phyloP scores from a whole-genome alignment of 92 coral and sea anemone genomes.

The Epizoanthus stellaris region DNA sequence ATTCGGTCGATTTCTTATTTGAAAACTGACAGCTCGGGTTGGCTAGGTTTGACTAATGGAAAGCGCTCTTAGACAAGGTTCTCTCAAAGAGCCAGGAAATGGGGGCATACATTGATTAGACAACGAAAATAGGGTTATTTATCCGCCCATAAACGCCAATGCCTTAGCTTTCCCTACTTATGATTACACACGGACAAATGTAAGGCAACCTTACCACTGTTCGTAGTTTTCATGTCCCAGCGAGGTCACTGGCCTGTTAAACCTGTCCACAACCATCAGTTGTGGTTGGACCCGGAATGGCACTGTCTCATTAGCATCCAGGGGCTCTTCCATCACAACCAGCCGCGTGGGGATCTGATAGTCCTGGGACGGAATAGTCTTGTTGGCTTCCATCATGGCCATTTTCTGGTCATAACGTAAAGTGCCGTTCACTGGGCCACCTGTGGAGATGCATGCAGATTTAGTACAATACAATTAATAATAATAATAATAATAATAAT shows the following conservation, averaged over 20 bases:
- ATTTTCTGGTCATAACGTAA: conserved; percentile 72
- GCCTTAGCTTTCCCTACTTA: too few relatives aligned
- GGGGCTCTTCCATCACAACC: conserved; percentile 55
- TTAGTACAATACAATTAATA: too few relatives aligned
- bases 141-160: too few relatives aligned
- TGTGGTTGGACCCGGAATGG: conserved; percentile 76
- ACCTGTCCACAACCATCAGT: conserved; percentile 64
- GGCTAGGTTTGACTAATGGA: too few relatives aligned
- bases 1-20: too few relatives aligned
- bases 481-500: too few relatives aligned
- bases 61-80: too few relatives aligned
- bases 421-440: conserved; percentile 77
- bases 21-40: too few relatives aligned
- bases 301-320: conserved; percentile 81
- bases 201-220: conserved; percentile 60
- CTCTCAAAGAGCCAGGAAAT: too few relatives aligned
- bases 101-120: too few relatives aligned
- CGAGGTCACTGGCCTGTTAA: conserved; percentile 59
- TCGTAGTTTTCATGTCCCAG: conserved; percentile 70
- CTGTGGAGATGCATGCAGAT: conserved; percentile 13
- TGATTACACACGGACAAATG: not conserved
- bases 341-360: conserved; percentile 69
- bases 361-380: conserved; percentile 48
- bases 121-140: too few relatives aligned
- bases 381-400: conserved; percentile 68